Base-by-base conservation (phyloP, 2,113 vertebrate species). In the Promerops cafer region DNA sequence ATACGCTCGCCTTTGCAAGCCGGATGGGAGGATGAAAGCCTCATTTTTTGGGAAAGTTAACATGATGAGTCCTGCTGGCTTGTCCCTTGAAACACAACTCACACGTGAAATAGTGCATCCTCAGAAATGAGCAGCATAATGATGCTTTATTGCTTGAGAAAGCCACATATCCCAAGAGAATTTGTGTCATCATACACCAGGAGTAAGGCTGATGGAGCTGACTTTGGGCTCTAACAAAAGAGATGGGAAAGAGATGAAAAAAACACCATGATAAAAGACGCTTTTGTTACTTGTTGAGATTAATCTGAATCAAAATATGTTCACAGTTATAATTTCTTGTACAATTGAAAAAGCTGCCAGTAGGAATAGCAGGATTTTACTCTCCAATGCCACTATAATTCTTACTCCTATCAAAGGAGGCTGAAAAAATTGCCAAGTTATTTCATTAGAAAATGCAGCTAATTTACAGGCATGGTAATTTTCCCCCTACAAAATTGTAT, bases 401-500 rank as follows among this genome's bases (percentile, higher is more conserved):
- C 66, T 69, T 69, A 74, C 23, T 83, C 64, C 39, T 52, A 93
- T 93, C 92, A 93, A 93, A 93, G 56, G 49, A 88, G 28, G 44
- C 49, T 77, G 68, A 86, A 96, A 97, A 94, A 92, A 93, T 60
- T 71, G 60, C 68, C 60, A 88, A 96, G 76, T 92, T 95, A 92
- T 95, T 94, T 96, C 93, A 96, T 96, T 96, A 96, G 92, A 80
- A 96, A 88, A 96, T 82, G 72, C 80, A 93, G 69, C 35, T 96
- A 96, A 94, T 97, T 96, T 97, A 89, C 69, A 89, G 69, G 80
- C 86, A 95, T 0, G 2, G 90, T 94, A 96, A 96, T 97, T 94
- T 96, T 90, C 89, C 83, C 91, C 79, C 83, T 71, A 95, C 72
- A 90, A 97, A 97, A 96, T 81, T 96, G 93, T 92, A 95, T 97